Evolutionary conservation across 2,888 invertebrate genomes (phyloP), one percentile per base, ranked within the genome.

Genomic region (Actias luna): DNA sequence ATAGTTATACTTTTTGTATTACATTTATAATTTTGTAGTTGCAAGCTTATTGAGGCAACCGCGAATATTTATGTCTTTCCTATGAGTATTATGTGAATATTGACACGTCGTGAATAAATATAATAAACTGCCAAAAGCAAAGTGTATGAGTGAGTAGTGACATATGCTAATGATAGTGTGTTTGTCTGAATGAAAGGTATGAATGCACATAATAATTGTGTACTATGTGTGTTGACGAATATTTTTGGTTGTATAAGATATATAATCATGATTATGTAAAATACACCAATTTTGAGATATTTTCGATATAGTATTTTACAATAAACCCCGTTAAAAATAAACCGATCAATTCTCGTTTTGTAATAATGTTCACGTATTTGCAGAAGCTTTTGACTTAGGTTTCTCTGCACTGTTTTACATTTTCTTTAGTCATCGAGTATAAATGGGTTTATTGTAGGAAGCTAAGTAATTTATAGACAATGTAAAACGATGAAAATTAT

Each of bases 111-210:
- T 79, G 82, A 79, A 82, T 80, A 76, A 78, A 80, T 83, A 86
- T 83, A 82, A 84, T 82, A 84, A 86, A 91, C 89, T 92, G 92
- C 92, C 92, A 92, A 92, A 92, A 86, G 90, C 86, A 84, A 85
- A 68, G 78, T 67, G 74, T 67, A 64, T 60, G 62, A 29, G 63
- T 59, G 75, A 68, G 72, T 64, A 70, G 67, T 46, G 50, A 58
- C 58, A 14, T 64, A 67, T 42, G 42, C 42, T 42, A 42, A 42
- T 18, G 39, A 42, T 42, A 65, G 71, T 66, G 71, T 69, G 76
- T 66, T 64, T 63, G 73, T 65, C 66, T 63, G 67, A 62, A 75
- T 39, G 77, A 64, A 70, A 64, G 70, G 67, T 58, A 65, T 62
- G 74, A 65, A 65, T 65, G 67, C 62, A 74, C 35, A 77, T 64